Evolutionary conservation across 2,113 vertebrate species (phyloP), one percentile per base, ranked within the genome.

Genomic region (Stictonetta naevosa): DNA sequence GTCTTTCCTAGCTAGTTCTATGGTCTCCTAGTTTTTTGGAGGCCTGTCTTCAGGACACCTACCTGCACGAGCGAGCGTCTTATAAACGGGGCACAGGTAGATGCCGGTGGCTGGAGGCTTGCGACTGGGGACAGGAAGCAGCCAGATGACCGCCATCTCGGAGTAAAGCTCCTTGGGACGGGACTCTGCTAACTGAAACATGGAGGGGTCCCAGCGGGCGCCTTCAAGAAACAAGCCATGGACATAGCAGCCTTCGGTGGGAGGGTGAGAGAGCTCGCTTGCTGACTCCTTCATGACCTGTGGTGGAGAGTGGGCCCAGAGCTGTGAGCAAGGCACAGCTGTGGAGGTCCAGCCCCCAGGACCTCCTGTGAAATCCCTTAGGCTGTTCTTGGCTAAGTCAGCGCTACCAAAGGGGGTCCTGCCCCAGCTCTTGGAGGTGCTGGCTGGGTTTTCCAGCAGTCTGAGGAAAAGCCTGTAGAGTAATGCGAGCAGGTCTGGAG

Each of bases 61-160:
- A 99, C 99, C 99, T 84, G 99, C 99, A 1, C 98, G 98, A 44
- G 98, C 98, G 62, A 99, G 98, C 0, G 99, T 99, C 97, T 99
- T 99, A 34, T 99, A 99, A 97, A 99, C 98, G n/a, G 98, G 99
- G 89, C 99, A 99, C 53, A 99, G 13, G 82, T 99, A 99, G 95
- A 98, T 94, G 93, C 98, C 96, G 0, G 97, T 96, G 34, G 92
- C 44, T 3, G 97, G 97, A 10, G 96, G 58, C 86, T 96, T 98
- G 94, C 98, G 98, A 90, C 98, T 96, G 55, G 98, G 56, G 10
- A 96, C 93, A 1, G 99, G 99, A 42, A 98, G 74, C 68, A 99
- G 97, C 98, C 98, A 98, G 96, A 99, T 98, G 79, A 99, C 93
- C 0, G 98, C 97, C 99, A 99, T 99, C 92, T 99, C 98, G 0